Evolutionary conservation across 2,888 invertebrate species (phyloP).

Genomic region (Artemia sinica): DNA sequence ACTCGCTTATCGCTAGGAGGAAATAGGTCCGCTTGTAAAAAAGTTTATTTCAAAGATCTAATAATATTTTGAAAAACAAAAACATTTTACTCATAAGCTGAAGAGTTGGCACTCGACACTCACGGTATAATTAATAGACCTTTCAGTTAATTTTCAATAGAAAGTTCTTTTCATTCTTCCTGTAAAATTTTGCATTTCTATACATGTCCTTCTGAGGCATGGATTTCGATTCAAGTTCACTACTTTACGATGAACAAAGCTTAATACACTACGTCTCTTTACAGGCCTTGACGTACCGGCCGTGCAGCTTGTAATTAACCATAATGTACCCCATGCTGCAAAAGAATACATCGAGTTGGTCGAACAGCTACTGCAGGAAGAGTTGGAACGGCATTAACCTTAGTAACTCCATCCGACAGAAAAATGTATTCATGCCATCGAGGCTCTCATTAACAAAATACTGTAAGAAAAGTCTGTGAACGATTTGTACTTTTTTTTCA

Average conservation of each 20-base stretch:
- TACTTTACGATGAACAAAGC: no score
- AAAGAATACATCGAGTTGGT: slow-evolving; percentile 96
- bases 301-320: slow-evolving; percentile 88
- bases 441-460: slow-evolving; percentile 62
- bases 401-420: slow-evolving; percentile 85
- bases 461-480: slow-evolving; percentile 64
- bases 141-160: not conserved
- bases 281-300: slow-evolving; percentile 81
- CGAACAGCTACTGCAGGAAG: slow-evolving; percentile 79
- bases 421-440: slow-evolving; percentile 63
- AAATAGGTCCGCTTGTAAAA: no score
- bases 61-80: no score
- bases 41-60: no score
- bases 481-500: slow-evolving; percentile 38
- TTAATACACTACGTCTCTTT: slow-evolving; percentile 17
- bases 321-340: slow-evolving; percentile 70
- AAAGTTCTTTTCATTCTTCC: not conserved
- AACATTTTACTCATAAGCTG: no score
- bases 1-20: no score
- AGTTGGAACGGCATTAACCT: slow-evolving; percentile 67
- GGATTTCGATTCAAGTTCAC: no score
- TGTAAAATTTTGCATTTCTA: slow-evolving; percentile 21
- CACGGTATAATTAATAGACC: not conserved
- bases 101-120: no score
- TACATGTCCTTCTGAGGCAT: no score